A percentile compares a stretch with the other conserved stretches of the same genome.
Evolutionary conservation across 1,140 invertebrate genomes (phyloP).

Genomic region (Heliconius hewitsoni): DNA sequence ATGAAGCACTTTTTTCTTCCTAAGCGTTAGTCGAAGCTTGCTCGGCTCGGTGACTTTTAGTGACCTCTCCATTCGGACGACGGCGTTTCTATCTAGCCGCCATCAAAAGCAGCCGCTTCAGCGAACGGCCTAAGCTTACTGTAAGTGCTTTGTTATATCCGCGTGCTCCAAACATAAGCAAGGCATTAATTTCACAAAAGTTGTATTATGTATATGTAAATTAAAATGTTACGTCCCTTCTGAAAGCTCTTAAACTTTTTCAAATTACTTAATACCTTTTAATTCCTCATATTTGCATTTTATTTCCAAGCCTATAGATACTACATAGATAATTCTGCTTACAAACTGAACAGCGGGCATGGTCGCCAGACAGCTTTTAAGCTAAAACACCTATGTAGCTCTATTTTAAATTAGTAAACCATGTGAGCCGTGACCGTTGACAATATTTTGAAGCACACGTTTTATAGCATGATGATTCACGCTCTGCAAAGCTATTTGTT

Average conservation of each 20-base stretch:
- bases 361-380: constrained; percentile 64
- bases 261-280: constrained; percentile 49
- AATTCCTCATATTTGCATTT: constrained; percentile 57
- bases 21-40: constrained; percentile 81
- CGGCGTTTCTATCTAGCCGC: constrained; percentile 69
- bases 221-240: constrained; percentile 69
- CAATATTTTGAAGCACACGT: constrained; percentile 59
- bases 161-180: constrained; percentile 76
- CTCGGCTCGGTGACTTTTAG: constrained; percentile 72
- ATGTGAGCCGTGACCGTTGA: constrained; percentile 65
- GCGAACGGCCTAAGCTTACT: constrained; percentile 77
- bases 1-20: constrained; percentile 73
- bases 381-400: constrained; percentile 57
- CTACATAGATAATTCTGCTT: constrained; percentile 56
- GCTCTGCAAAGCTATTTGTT: constrained; percentile 74
- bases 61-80: constrained; percentile 66
- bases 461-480: constrained; percentile 73
- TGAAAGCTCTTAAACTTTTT: constrained; percentile 65
- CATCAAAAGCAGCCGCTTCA: constrained; percentile 72
- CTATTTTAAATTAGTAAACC: constrained; percentile 72
- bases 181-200: constrained; percentile 77
- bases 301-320: constrained; percentile 46
- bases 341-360: constrained; percentile 65
- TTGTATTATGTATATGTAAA: constrained; percentile 51
- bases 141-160: constrained; percentile 81